Percentiles rank a stretch among this genome's conserved stretches.
These are phyloP conservation scores for Ursus arctos DNA, from an alignment of 2,113 vertebrate species.

Conservation along the genomic window DNA sequence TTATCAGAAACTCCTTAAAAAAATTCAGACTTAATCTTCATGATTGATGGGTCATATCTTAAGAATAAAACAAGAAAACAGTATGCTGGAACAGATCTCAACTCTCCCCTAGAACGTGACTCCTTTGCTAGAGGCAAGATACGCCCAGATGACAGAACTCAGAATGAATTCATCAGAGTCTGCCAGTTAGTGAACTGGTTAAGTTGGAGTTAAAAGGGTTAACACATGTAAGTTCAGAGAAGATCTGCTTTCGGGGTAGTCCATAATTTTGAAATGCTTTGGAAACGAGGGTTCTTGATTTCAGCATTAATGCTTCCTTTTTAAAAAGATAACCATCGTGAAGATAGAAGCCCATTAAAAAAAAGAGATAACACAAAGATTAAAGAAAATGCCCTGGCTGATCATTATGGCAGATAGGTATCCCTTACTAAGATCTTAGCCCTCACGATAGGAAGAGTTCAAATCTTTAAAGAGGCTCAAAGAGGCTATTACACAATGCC, in stretches of 20 bases:
- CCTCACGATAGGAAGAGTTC: background rate
- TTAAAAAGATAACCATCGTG: background rate
- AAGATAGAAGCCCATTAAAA: background rate
- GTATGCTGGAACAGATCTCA: background rate
- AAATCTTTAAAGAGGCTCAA: background rate
- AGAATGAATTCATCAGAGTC: background rate
- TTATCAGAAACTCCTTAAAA: background rate
- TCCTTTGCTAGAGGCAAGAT: background rate
- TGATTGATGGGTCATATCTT: background rate
- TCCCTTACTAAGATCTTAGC: background rate
- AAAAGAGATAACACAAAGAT: background rate
- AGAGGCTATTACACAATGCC: background rate
- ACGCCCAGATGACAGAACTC: background rate
- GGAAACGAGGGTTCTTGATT: background rate
- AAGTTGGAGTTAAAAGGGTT: background rate
- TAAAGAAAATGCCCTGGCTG: background rate
- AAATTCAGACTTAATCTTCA: background rate
- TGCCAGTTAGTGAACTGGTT: background rate
- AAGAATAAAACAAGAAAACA: slow-evolving; percentile 39
- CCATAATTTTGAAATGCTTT: background rate
- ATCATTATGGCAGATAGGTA: background rate
- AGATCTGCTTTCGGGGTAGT: background rate
- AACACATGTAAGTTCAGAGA: background rate
- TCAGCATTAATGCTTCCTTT: background rate
- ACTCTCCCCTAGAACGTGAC: background rate